Conservation (phyloP, 2,888 invertebrate genomes). For the Parnassius mnemosyne region DNA sequence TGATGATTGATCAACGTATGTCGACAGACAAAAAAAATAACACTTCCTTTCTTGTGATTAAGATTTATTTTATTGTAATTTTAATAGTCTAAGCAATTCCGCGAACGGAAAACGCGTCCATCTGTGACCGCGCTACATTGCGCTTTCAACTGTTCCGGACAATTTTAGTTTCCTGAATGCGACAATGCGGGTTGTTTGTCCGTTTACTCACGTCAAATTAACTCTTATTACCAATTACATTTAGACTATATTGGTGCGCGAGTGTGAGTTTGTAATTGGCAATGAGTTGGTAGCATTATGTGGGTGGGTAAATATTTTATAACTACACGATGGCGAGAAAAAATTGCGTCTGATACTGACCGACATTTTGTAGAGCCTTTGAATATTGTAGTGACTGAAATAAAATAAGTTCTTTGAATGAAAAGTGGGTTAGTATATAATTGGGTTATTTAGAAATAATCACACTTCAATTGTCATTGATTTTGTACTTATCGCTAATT, state of each 20-base stretch:
- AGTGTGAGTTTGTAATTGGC: background rate
- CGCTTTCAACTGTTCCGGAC: conserved; percentile 44
- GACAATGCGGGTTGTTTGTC: conserved; percentile 22
- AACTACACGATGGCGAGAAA: background rate
- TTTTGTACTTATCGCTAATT: too few species aligned
- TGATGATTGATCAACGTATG: too few species aligned
- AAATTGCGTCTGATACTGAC: background rate
- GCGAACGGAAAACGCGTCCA: conserved; percentile 46
- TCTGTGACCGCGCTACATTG: conserved; percentile 44
- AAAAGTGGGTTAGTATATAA: too few species aligned
- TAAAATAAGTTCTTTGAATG: background rate
- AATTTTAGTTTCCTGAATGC: conserved; percentile 45
- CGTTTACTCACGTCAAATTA: conserved; percentile 14
- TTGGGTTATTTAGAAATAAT: background rate
- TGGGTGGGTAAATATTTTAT: background rate
- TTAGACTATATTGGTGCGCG: conserved; percentile 4
- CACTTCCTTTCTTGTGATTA: conserved; percentile 6
- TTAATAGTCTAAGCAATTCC: conserved; percentile 27
- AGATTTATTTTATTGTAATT: conserved; percentile 12
- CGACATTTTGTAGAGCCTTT: background rate
- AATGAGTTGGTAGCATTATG: conserved; percentile 1
- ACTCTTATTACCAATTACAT: conserved; percentile 4
- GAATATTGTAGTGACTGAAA: background rate
- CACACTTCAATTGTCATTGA: background rate
- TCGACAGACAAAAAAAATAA: background rate